A percentile compares a stretch with the other conserved stretches of the same genome.
Evolutionary conservation across 2,113 vertebrate species (phyloP).

Genomic region (Paradoxurus hermaphroditus): DNA sequence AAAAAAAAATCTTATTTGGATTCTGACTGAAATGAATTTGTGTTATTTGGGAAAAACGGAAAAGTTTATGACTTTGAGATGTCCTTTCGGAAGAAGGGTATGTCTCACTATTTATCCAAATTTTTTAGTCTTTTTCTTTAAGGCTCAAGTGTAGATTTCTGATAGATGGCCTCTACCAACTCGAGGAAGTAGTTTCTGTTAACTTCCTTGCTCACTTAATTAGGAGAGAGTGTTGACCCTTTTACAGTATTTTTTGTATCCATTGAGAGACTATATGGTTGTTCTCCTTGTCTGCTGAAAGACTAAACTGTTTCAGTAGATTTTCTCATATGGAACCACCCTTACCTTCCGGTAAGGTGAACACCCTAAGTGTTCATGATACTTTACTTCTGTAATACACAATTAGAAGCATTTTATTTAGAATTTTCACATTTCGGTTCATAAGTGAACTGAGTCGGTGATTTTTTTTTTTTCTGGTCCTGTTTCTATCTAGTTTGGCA

Average conservation of each 20-base stretch:
- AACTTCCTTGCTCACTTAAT: not conserved
- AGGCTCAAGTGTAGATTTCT: not conserved
- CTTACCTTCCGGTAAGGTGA: not conserved
- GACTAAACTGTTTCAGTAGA: not conserved
- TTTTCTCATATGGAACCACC: not conserved
- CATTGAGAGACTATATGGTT: not conserved
- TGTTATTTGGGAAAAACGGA: not conserved
- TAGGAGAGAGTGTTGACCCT: not conserved
- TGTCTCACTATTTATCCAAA: not conserved
- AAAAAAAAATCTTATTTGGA: not conserved
- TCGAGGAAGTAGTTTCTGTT: not conserved
- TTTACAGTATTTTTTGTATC: not conserved
- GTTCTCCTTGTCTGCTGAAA: not conserved
- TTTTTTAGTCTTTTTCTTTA: not conserved
- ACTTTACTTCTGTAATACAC: not conserved
- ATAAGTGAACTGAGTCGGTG: not conserved
- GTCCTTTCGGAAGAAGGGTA: not conserved
- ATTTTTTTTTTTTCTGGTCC: not conserved
- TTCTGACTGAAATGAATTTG: conserved; percentile 5
- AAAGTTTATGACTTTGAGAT: not conserved
- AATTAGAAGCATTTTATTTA: not conserved
- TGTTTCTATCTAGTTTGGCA: not conserved
- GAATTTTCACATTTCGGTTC: not conserved
- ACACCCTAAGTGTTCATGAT: not conserved
- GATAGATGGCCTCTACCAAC: not conserved